Evolutionary conservation across 2,113 vertebrate species (phyloP).

Genomic region (Gobio gobio): DNA sequence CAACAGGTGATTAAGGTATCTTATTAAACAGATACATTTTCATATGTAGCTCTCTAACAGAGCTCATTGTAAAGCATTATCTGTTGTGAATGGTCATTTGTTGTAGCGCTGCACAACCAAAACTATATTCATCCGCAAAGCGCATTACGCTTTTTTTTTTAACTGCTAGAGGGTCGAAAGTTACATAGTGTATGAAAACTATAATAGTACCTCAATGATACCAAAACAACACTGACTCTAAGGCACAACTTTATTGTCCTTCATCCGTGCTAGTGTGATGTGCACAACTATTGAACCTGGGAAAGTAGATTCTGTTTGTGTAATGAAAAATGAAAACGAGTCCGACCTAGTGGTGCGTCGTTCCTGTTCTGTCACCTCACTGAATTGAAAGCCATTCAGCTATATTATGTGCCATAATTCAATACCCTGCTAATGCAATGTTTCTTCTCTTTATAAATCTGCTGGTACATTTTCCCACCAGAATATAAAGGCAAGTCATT

Average conservation of each 20-base stretch:
- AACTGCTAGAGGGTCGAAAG: no score
- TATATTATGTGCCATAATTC: constrained; percentile 5
- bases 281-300: no score
- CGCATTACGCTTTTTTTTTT: no score
- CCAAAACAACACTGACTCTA: not conserved
- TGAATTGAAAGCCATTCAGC: constrained; percentile 8
- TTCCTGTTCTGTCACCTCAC: not conserved
- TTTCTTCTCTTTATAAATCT: not conserved
- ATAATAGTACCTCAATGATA: no score
- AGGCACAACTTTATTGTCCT: not conserved
- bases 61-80: no score
- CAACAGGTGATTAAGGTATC: no score
- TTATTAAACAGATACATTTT: no score
- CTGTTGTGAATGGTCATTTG: no score
- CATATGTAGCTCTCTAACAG: no score
- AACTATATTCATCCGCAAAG: no score
- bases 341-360: not conserved
- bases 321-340: not conserved
- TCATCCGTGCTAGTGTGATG: not conserved
- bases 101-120: no score
- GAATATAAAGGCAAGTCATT: not conserved
- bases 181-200: no score
- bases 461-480: not conserved
- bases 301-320: not conserved
- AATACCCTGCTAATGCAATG: not conserved